Evolutionary conservation across 2,113 vertebrate species (phyloP), one percentile per base, ranked within the genome.

Genomic region (Tympanuchus pallidicinctus): DNA sequence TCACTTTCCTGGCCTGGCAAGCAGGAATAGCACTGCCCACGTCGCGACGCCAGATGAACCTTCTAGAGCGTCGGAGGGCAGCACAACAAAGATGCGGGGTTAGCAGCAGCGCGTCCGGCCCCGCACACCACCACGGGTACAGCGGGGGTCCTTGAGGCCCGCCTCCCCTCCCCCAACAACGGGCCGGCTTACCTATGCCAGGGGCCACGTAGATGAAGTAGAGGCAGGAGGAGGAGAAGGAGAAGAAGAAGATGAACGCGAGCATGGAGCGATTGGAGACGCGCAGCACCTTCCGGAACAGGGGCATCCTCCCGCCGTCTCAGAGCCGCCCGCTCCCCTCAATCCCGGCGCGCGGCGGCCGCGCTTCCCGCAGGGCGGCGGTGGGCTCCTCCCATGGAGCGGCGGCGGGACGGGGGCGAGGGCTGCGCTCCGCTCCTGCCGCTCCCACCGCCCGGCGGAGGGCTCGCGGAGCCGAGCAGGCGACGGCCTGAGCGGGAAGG

Each of bases 121-220:
- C 82, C 63, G 8, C 27, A 43, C 75, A 47, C 15, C 52, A 27
- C 52, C 52, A 54, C 52, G 48, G 48, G 15, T 43, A 43, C 48
- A 50, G 48, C 52, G 21, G 34, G 34, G 60, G 60, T 36, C 21
- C 34, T 32, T 21, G 57, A n/a, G 22, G n/a, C 57, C 28, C 38
- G 48, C 48, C 48, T 24, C n/a, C 30, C 60, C 21, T 20, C 74
- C 59, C 78, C 34, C 32, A 21, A 45, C 8, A 15, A 21, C 20
- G 40, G 45, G 36, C 38, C 38, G 20, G 97, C 98, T 98, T 79
- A 99, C 99, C 99, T 96, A 99, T 99, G 71, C 99, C 99, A 3
- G 99, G 99, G 69, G 99, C 98, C 97, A 98, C 99, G 85, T 99
- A 99, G 74, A 99, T 98, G 98, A 99, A 99, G 97, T 99, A 99